phyloP scores from a whole-genome alignment of 30 jellyfish, hydroid and myxozoan species.

The Cassiopea andromeda region DNA sequence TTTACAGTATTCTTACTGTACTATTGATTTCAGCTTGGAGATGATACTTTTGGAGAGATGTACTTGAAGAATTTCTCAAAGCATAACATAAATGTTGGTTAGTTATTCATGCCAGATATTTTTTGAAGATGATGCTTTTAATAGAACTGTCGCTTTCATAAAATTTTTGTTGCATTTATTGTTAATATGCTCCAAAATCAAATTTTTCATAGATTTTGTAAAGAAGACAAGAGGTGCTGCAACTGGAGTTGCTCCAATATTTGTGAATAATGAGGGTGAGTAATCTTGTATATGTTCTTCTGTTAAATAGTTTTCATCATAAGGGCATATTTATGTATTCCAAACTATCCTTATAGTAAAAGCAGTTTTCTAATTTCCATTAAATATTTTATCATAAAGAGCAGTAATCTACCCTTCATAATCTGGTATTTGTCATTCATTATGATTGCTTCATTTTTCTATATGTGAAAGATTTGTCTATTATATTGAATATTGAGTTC shows the following conservation, averaged over 20 bases:
- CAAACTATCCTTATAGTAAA: too few relatives aligned
- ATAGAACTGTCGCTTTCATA: too few relatives aligned
- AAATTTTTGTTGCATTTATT: too few relatives aligned
- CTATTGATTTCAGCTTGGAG: slow-evolving; percentile 77
- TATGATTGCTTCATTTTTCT: too few relatives aligned
- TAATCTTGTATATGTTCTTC: background rate
- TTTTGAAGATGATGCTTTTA: too few relatives aligned
- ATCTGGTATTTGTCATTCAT: too few relatives aligned
- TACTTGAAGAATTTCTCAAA: slow-evolving; percentile 66
- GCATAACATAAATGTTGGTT: slow-evolving; percentile 79
- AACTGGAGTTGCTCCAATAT: slow-evolving; percentile 98
- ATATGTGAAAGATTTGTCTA: background rate
- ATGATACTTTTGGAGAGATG: slow-evolving; percentile 95
- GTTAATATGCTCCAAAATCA: too few relatives aligned
- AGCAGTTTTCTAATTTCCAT: too few relatives aligned
- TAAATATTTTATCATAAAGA: too few relatives aligned
- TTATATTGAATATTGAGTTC: background rate
- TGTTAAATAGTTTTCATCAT: background rate
- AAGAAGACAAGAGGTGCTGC: slow-evolving; percentile 57
- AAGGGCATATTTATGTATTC: too few relatives aligned
- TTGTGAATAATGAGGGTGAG: slow-evolving; percentile 86
- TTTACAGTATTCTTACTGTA: too few relatives aligned
- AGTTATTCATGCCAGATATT: background rate
- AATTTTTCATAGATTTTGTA: slow-evolving; percentile 45
- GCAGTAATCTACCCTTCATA: too few relatives aligned